Evolutionary conservation across 2,888 invertebrate genomes (phyloP), one percentile per base, ranked within the genome.

Genomic region (Orthosia cruda): DNA sequence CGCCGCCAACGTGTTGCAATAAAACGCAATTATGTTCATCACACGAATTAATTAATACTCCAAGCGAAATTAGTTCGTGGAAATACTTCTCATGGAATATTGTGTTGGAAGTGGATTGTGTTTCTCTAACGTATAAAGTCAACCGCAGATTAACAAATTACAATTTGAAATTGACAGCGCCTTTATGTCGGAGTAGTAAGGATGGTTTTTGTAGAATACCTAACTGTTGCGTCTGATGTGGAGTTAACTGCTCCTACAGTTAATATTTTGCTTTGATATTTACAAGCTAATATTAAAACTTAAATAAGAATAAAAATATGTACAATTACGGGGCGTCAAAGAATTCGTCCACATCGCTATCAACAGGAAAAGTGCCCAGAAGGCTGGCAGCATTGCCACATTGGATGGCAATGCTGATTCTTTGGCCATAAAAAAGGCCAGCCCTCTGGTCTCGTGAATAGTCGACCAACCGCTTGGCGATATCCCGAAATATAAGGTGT

Each of bases 1-100:
- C 83, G 67, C 86, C 81, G 87, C 86, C 84, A 87, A 87, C 89
- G 84, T 87, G 87, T 88, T 80, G 89, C 88, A 90, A 91, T 93
- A 90, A 91, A 92, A 91, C 81, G 89, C 88, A 93, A 91, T 92
- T 91, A 93, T 88, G 87, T 88, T 88, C 85, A 86, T 88, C 86
- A 84, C 85, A 86, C 85, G 70, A 86, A 87, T 81, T 90, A 90
- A 91, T 92, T 91, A 90, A 88, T 81, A 85, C 81, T 74, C 78
- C 86, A 80, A 49, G 61, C 59, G 83, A 92, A 92, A 91, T 91
- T 91, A 90, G 88, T 83, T 86, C 71, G 72, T 80, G 75, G 78
- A 87, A 82, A 82, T 71, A 71, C 57, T 81, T 62, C 58, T 64
- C 67, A 68, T 65, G 66, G 70, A 66, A 64, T 52, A 71, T 68